phyloP scores from a whole-genome alignment of 2,113 vertebrate genomes.

The Rhinichthys klamathensis region DNA sequence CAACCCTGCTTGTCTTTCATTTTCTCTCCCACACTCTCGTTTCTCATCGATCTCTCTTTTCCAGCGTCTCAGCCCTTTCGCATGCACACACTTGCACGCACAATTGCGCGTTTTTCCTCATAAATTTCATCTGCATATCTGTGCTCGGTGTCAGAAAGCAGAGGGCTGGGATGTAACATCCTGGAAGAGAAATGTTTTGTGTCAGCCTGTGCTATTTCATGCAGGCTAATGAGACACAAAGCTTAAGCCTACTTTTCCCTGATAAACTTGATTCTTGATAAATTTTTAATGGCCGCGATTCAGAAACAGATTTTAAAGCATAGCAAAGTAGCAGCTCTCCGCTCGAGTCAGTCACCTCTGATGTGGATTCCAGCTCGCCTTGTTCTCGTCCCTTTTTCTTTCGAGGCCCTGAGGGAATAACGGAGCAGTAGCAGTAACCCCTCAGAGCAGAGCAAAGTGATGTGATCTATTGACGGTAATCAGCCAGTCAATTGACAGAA shows the following conservation, averaged over 20 bases:
- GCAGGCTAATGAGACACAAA: conserved; percentile 75
- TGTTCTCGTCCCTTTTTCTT: conserved; percentile 42
- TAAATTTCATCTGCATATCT: conserved; percentile 68
- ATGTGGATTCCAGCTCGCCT: conserved; percentile 53
- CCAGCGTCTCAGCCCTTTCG: not conserved
- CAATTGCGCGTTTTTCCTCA: not conserved
- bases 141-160: conserved; percentile 73
- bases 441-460: conserved; percentile 50
- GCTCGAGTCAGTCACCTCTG: conserved; percentile 58
- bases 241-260: conserved; percentile 59
- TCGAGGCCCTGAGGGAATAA: not conserved
- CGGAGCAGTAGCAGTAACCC: not conserved
- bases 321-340: conserved; percentile 55
- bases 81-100: not conserved
- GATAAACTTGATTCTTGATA: conserved; percentile 76
- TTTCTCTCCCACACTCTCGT: not conserved
- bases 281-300: conserved; percentile 76
- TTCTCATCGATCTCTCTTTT: no score
- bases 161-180: conserved; percentile 68
- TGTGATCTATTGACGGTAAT: conserved; percentile 62
- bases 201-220: conserved; percentile 73
- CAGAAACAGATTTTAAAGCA: conserved; percentile 62
- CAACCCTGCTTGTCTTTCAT: not conserved
- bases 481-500: conserved; percentile 59
- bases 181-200: conserved; percentile 62